Evolutionary conservation across 2,113 vertebrate species (phyloP), one percentile per base, ranked within the genome.

Genomic region (Gasterosteus aculeatus): DNA sequence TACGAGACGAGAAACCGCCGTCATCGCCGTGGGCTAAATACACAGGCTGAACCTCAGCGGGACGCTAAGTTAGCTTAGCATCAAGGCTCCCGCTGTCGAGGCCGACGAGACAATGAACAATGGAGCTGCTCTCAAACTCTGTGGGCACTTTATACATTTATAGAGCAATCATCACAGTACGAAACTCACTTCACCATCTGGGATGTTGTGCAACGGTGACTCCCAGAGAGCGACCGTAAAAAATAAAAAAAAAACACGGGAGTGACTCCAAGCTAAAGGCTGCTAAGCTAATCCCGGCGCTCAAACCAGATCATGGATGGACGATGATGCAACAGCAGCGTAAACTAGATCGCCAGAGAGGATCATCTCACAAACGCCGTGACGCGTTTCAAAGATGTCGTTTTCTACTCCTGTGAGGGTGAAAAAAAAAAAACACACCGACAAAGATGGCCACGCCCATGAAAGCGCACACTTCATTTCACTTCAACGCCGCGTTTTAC

Each of bases 111-210:
- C 90, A 89, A 90, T 75, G 84, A 91, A 92, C 91, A 90, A 92
- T 91, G 71, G 22, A 86, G 84, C 69, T 84, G 75, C 73, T 61
- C 49, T 78, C 51, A 79, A 41, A 31, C 63, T 66, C 57, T 65
- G 86, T 62, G 67, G 63, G 78, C 77, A 62, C 77, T 83, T 29
- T 5, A 35, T 5, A 74, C 77, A 87, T 92, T 92, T 92, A 92
- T 87, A 89, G 89, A 84, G 85, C 87, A 92, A 92, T 92, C 89
- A 92, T 85, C 91, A 69, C 91, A 89, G 90, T 87, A 83, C 39
- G 89, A 80, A 58, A 68, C 85, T 47, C 19, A 82, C 81, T 91
- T 91, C 87, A 88, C 85, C 79, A 86, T 88, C 87, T 86, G 70
- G 82, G 75, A 62, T 57, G 82, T 91, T 92, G 85, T 86, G 85